Evolutionary conservation across 2,113 vertebrate genomes (phyloP).

Genomic region (Odocoileus hemionus): DNA sequence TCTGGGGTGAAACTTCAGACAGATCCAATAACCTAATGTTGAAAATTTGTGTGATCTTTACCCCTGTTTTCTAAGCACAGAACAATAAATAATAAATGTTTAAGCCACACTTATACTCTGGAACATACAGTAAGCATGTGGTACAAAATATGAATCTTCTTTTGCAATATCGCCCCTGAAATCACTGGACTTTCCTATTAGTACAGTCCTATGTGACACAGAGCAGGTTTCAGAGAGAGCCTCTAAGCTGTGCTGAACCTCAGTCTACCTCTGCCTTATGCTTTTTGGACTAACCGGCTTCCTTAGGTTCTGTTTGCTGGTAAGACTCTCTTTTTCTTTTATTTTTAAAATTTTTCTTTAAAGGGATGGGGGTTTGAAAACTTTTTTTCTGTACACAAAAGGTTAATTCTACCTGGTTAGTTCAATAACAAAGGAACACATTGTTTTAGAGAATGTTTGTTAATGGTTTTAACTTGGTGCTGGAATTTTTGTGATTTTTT

Average conservation of each 20-base stretch:
- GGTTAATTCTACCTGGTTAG: not conserved
- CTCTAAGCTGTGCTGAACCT: no score
- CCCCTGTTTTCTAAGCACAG: not conserved
- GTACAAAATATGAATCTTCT: not conserved
- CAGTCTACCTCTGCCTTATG: not conserved
- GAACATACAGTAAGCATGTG: not conserved
- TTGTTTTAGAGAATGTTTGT: not conserved
- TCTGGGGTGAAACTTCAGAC: not conserved
- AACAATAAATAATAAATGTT: not conserved
- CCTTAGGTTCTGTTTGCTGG: not conserved
- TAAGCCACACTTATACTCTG: not conserved
- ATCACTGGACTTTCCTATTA: not conserved
- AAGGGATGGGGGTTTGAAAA: not conserved
- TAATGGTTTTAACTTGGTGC: not conserved
- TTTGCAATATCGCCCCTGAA: not conserved
- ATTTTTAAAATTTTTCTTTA: not conserved
- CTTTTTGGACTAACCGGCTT: not conserved
- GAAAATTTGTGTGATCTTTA: not conserved
- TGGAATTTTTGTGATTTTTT: constrained; percentile 31
- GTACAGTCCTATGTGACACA: not conserved
- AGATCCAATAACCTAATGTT: not conserved
- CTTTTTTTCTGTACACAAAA: not conserved
- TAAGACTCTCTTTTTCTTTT: not conserved
- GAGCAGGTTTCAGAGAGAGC: not conserved
- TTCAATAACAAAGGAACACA: constrained; percentile 29